phyloP scores from a whole-genome alignment of 1,140 invertebrate genomes.

The Drosophila lacteicornis region DNA sequence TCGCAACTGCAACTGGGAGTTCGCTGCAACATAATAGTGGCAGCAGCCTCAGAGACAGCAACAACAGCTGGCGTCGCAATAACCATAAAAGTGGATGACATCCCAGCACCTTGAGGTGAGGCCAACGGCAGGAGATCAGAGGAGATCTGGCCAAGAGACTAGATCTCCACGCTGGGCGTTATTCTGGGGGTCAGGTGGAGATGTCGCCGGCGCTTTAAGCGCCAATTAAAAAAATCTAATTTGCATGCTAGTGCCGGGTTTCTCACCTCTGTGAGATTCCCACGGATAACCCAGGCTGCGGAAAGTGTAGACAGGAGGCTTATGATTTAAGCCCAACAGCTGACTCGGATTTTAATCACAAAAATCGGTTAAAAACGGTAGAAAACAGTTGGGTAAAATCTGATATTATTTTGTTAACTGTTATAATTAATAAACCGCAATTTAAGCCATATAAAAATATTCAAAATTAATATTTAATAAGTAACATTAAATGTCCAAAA shows the following conservation, averaged over 20 bases:
- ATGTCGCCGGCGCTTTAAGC: slow-evolving; percentile 54
- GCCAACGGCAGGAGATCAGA: slow-evolving; percentile 53
- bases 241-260: slow-evolving; percentile 60
- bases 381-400: slow-evolving; percentile 6
- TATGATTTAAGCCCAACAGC: slow-evolving; percentile 38
- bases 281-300: slow-evolving; percentile 34
- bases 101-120: slow-evolving; percentile 66
- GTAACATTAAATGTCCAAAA: no score
- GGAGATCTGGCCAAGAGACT: slow-evolving; percentile 26
- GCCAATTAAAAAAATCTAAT: slow-evolving; percentile 81
- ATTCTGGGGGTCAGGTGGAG: slow-evolving; percentile 30
- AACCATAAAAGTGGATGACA: slow-evolving; percentile 81
- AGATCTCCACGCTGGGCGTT: slow-evolving; percentile 22
- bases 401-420: background rate
- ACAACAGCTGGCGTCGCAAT: slow-evolving; percentile 47
- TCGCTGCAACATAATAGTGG: slow-evolving; percentile 17
- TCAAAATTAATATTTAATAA: no score
- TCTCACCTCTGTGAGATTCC: slow-evolving; percentile 28
- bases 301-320: background rate
- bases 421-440: background rate
- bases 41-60: slow-evolving; percentile 16
- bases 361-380: slow-evolving; percentile 21
- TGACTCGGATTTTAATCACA: slow-evolving; percentile 19
- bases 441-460: background rate
- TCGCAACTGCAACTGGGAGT: slow-evolving; percentile 57